phyloP scores from a whole-genome alignment of 2,797 vertebrate species.

The Sebastes umbrosus region DNA sequence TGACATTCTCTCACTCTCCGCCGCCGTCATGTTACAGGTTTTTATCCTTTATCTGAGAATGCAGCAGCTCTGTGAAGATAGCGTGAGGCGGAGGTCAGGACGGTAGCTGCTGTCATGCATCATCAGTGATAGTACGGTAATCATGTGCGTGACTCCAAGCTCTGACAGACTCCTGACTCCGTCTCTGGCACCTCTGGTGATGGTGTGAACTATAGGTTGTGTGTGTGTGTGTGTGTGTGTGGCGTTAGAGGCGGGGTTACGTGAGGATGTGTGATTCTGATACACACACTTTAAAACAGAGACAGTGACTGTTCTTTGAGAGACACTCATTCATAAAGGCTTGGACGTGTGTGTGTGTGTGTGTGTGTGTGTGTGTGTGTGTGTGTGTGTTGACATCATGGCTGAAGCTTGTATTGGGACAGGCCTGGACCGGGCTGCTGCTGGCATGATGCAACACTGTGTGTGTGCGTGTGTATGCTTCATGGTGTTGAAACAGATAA shows the following conservation, averaged over 20 bases:
- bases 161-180: slow-evolving; percentile 13
- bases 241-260: not conserved
- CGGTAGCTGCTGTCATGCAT: not conserved
- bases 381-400: slow-evolving; percentile 27
- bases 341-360: not conserved
- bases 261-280: not conserved
- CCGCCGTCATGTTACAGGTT: not conserved
- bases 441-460: not conserved
- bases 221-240: no score
- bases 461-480: not conserved
- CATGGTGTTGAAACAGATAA: slow-evolving; percentile 10
- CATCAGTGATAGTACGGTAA: not conserved
- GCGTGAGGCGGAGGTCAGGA: not conserved
- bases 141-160: slow-evolving; percentile 13
- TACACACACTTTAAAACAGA: not conserved
- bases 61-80: not conserved
- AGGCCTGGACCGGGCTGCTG: not conserved
- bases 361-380: not conserved
- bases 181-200: slow-evolving; percentile 23
- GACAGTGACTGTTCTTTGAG: slow-evolving; percentile 4
- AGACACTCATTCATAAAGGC: slow-evolving; percentile 38
- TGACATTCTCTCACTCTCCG: not conserved
- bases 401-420: slow-evolving; percentile 15
- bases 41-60: not conserved
- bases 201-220: slow-evolving; percentile 8